Conservation (phyloP, 1,140 invertebrate species). For the Ips nitidus region DNA sequence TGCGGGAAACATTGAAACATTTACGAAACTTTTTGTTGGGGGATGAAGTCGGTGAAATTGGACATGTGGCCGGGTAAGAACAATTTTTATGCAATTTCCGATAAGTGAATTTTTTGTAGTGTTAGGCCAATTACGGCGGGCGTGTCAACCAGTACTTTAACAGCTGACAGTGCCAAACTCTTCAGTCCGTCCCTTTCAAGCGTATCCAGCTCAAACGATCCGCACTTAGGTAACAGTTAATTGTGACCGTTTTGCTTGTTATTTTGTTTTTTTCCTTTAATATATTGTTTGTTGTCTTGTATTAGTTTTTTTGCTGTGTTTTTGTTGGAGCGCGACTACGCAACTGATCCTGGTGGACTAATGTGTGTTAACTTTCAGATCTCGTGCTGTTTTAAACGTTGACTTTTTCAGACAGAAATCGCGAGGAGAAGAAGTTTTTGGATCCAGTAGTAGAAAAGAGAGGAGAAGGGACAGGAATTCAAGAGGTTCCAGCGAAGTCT, state of each 20-base stretch:
- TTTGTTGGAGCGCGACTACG: not conserved
- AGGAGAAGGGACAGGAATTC: not conserved
- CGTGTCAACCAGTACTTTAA: not conserved
- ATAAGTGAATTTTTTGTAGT: too few species aligned
- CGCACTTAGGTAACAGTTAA: slow-evolving; percentile 37
- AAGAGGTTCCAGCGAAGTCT: slow-evolving; percentile 45
- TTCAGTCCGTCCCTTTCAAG: slow-evolving; percentile 36
- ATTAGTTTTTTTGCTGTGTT: not conserved
- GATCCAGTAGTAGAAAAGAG: too few species aligned
- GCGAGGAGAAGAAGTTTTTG: too few species aligned
- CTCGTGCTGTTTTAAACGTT: too few species aligned
- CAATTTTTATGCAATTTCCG: too few species aligned
- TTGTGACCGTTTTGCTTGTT: not conserved
- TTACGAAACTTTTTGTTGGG: slow-evolving; percentile 58
- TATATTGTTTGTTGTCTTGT: too few species aligned
- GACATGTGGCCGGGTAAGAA: slow-evolving; percentile 7
- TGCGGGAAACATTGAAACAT: slow-evolving; percentile 74
- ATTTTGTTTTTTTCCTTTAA: slow-evolving; percentile 11
- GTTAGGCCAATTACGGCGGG: too few species aligned
- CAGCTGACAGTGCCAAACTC: slow-evolving; percentile 21
- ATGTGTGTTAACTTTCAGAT: too few species aligned
- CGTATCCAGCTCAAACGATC: slow-evolving; percentile 36
- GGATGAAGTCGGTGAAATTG: not conserved
- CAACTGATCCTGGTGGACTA: too few species aligned
- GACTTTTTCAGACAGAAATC: too few species aligned